Percentiles rank a stretch among this genome's conserved stretches.
phyloP scores from a whole-genome alignment of 1,140 invertebrate species.

The Popillia japonica region DNA sequence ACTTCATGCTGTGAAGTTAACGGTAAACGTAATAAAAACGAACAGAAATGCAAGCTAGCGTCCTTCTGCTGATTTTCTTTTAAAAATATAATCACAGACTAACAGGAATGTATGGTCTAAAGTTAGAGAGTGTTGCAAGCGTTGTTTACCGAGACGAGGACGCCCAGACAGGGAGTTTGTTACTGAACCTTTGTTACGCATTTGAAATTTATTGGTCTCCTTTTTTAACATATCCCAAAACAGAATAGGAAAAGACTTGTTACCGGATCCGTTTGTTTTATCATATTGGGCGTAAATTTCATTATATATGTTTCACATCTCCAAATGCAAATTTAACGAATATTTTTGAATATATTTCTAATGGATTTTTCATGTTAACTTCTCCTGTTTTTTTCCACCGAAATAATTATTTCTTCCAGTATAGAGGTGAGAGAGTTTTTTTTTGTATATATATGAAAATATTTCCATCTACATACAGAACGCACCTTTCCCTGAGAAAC shows the following conservation, averaged over 20 bases:
- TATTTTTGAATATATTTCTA: not conserved
- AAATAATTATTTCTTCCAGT: not conserved
- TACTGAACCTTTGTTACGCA: constrained; percentile 9
- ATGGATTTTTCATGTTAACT: constrained; percentile 23
- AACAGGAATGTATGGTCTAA: constrained; percentile 10
- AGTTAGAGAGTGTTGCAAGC: constrained; percentile 8
- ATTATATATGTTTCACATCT: not conserved
- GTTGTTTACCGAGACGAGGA: constrained; percentile 7
- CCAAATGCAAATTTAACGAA: constrained; percentile 9
- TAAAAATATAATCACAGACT: constrained; percentile 29
- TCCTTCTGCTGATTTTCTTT: constrained; percentile 9
- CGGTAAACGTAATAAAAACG: constrained; percentile 12
- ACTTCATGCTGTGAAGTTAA: not conserved
- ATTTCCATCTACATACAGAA: not conserved
- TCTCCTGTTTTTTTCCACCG: constrained; percentile 16
- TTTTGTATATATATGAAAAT: not conserved
- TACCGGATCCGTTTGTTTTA: not conserved
- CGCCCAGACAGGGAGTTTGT: not conserved
- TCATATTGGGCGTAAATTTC: not conserved
- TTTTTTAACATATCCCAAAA: not conserved
- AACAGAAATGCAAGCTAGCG: constrained; percentile 13
- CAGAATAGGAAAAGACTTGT: not conserved
- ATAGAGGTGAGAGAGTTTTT: no score
- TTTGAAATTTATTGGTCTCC: constrained; percentile 21
- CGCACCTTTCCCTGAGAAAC: constrained; percentile 12